A percentile compares a stretch with the other conserved stretches of the same genome.
Evolutionary conservation across 1,140 invertebrate genomes (phyloP).

Genomic region (Brevipalpus yothersi): DNA sequence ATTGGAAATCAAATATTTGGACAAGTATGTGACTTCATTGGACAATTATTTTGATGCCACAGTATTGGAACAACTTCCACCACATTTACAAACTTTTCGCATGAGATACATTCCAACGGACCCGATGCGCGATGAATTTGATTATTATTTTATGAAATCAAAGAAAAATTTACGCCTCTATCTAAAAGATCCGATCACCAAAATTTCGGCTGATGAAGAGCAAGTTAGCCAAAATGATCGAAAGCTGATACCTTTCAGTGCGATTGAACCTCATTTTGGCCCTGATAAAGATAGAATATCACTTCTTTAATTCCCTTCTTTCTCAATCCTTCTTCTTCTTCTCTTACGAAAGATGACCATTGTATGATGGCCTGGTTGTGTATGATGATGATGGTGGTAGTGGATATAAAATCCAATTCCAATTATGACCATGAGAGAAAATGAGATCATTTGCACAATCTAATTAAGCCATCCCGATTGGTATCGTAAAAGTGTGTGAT

Average conservation of each 20-base stretch:
- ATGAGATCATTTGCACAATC: too few species aligned
- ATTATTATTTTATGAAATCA: conserved; percentile 9
- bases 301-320: background rate
- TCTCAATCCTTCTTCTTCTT: background rate
- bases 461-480: too few species aligned
- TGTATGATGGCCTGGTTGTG: background rate
- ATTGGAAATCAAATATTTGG: conserved; percentile 9
- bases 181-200: background rate
- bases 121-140: background rate
- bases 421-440: background rate
- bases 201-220: background rate
- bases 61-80: conserved; percentile 4
- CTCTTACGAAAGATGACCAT: too few species aligned
- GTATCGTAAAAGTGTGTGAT: too few species aligned
- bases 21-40: conserved; percentile 6
- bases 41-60: conserved; percentile 4
- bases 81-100: conserved; percentile 2
- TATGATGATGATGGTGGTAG: background rate
- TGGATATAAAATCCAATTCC: background rate
- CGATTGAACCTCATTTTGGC: background rate
- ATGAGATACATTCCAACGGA: conserved; percentile 3
- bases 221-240: background rate
- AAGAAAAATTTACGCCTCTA: background rate
- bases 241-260: conserved; percentile 7
- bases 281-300: conserved; percentile 2